Evolutionary conservation across 2,888 invertebrate species (phyloP), one percentile per base, ranked within the genome.

Genomic region (Xanthostigma xanthostigma): DNA sequence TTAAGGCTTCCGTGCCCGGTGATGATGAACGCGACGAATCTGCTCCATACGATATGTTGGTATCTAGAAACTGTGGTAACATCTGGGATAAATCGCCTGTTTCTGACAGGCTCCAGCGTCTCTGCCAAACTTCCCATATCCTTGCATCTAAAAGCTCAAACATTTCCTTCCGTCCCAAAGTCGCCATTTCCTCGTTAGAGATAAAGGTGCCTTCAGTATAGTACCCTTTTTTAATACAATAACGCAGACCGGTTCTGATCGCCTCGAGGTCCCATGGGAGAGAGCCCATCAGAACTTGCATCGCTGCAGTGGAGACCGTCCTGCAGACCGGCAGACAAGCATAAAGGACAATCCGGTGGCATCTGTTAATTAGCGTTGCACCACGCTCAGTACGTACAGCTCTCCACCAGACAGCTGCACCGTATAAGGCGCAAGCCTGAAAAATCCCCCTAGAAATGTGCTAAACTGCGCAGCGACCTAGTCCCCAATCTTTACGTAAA

Each of bases 401-500:
- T 0, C 44, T 41, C 33, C 36, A 38, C 52, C 54, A 54, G 4
- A 49, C 53, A 46, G 51, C 17, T 11, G 34, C 36, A 9, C 39
- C 45, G 41, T 49, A 45, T 12, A 36, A 13, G 4, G 40, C 46
- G 46, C 49, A 46, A 10, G 45, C 45, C 8, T 13, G 10, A 13
- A 46, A 42, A 6, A 46, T n/a, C 3, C 46, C 46, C 5, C 27
- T 6, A 40, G 33, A 41, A 3, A 41, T 33, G 17, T 17, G 3
- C 13, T 14, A 3, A 8, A 27, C 9, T 10, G 46, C 27, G 3
- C 14, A 41, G 11, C 46, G 10, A 8, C 35, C 41, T n/a, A 43
- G 41, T 12, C 54, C 50, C 54, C 53, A 55, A 1, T 56, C 55
- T 8, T 33, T 41, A 36, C 49, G 42, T 44, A 54, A 9, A 2